Base-by-base conservation (phyloP, 2,113 vertebrate genomes). In the Malurus alboscapulatus region DNA sequence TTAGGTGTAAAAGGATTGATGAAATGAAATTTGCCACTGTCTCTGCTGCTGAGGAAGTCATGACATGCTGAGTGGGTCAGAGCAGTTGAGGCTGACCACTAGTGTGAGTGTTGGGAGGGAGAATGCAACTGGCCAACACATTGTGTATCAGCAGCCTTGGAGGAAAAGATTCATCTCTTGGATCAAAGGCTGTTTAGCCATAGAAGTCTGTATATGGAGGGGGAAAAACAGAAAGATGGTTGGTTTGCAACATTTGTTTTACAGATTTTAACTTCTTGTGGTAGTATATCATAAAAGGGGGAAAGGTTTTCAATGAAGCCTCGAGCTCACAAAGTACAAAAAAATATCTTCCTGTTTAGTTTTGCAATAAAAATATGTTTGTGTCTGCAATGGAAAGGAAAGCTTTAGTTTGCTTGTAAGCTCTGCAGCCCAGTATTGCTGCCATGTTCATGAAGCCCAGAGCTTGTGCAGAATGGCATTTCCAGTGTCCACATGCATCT, bases 21-120 rank as follows among this genome's bases (percentile, higher is more conserved):
- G 17, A 68, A 80, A 73, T 45, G 8, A 90, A 62, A 71, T 67
- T n/a, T 26, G 22, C 25, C 45, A 36, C 54, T 7, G 1, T 30
- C 69, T 61, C 72, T 72, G 62, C 58, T 87, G 34, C 72, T 69
- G 34, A 59, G 73, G 36, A 75, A 59, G 48, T 59, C 34, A 34
- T 2, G 45, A 57, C 1, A 2, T 0, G 1, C 40, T 48, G 53
- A 63, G 47, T 26, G 40, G 11, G n/a, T 62, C 63, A 57, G 0
- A 2, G 54, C 14, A 75, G 12, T 15, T 18, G 53, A 82, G 44
- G 66, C 29, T 55, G 40, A 50, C 42, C 4, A 3, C 21, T 53
- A 32, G 20, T 8, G 40, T 1, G 2, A 75, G 51, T 13, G 26
- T 32, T 29, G 25, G 18, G 55, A 80, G 27, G 21, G 32, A 61